Conservation (phyloP, 2,888 invertebrate species). For the Subacronicta megacephala region DNA sequence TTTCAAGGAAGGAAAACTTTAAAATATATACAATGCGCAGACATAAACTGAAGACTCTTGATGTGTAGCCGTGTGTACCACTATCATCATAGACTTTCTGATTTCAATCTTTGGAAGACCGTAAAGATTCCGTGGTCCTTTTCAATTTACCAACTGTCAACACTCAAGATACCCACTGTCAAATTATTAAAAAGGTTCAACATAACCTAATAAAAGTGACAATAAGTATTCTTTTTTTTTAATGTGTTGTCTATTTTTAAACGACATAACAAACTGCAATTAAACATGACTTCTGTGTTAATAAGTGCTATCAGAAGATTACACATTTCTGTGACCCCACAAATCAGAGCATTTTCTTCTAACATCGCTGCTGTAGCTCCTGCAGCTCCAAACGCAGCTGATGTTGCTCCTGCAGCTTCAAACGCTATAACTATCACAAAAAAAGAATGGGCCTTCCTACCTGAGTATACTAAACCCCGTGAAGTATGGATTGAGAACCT, state of each 20-base stretch:
- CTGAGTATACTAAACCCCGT: conserved; percentile 90
- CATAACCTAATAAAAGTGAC: conserved; percentile 48
- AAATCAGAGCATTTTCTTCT: conserved; percentile 71
- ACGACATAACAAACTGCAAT: conserved; percentile 8
- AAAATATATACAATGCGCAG: no score
- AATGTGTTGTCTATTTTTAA: background rate
- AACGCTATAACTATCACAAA: conserved; percentile 71
- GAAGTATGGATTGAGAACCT: conserved; percentile 97
- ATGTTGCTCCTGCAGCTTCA: conserved; percentile 53
- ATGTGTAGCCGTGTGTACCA: no score
- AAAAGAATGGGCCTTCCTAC: conserved; percentile 85
- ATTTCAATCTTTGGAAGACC: no score
- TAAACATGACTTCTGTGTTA: conserved; percentile 73
- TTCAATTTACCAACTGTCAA: no score
- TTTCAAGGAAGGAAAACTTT: no score
- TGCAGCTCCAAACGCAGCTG: conserved; percentile 56
- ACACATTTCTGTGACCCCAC: conserved; percentile 69
- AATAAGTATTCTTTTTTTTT: conserved; percentile 16
- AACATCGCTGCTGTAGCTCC: conserved; percentile 55
- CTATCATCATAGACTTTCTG: no score
- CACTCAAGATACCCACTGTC: no score
- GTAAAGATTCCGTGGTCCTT: no score
- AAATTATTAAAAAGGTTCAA: no score
- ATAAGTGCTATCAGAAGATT: conserved; percentile 79
- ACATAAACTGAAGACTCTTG: no score